Evolutionary conservation across 2,113 vertebrate species (phyloP), one percentile per base, ranked within the genome.

Genomic region (Noctilio leporinus): DNA sequence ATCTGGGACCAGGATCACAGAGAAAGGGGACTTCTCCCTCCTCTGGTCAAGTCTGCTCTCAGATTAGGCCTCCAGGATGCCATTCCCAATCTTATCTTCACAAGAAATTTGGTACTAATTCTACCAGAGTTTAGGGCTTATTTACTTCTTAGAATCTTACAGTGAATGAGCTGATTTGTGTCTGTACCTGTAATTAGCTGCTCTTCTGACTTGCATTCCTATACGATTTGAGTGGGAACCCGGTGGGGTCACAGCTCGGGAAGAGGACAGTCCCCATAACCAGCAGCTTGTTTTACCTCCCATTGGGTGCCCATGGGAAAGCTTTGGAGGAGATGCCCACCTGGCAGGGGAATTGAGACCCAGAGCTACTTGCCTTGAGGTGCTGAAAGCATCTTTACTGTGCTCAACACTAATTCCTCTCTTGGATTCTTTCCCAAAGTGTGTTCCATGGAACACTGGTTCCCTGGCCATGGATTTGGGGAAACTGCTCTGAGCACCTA

Each of bases 201-300:
- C 47, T 59, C 72, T 65, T 53, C 72, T 43, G 77, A 86, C 81
- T 51, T 57, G 51, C 91, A 65, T 92, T 72, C 69, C 4, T 0
- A 53, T 65, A 26, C 0, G 0, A 89, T 51, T 24, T 65, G 88
- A 94, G 57, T 90, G 85, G 40, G 57, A 77, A 70, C 5, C 0
- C n/a, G 90, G 87, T 75, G 89, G 82, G 70, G 92, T 86, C 78
- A 30, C 12, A 47, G 87, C 81, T 55, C 0, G 0, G 51, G 28
- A 76, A 80, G 55, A 93, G 62, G 91, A 65, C 70, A 10, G 72
- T 90, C 96, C 93, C 83, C 93, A 86, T 38, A 30, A 86, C 73
- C 67, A 30, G 45, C 1, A 4, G 64, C 51, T n/a, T 3, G 0
- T 64, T 55, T 73, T 38, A 4, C 45, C 45, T 91, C 91, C 45